A percentile compares a stretch with the other conserved stretches of the same genome.
phyloP scores from a whole-genome alignment of 2,113 vertebrate species.

The Epinephelus lanceolatus region DNA sequence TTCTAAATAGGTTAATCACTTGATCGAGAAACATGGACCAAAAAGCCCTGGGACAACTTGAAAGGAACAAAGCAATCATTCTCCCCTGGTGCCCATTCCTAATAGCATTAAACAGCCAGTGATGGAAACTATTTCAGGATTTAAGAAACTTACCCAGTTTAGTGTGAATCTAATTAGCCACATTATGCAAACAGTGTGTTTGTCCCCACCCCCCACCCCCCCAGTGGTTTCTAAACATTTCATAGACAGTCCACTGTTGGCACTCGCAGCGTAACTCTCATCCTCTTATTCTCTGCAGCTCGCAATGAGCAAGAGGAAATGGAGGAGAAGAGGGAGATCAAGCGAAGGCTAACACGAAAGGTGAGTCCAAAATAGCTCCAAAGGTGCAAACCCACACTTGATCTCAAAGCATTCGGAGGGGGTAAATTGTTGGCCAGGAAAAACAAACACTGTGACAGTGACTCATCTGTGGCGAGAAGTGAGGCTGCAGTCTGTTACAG shows the following conservation, averaged over 20 bases:
- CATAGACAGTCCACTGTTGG: neutral
- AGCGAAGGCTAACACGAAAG: constrained; percentile 95
- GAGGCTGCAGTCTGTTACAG: constrained; percentile 8
- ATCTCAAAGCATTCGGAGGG: constrained; percentile 2
- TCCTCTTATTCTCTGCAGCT: constrained; percentile 85
- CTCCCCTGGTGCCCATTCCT: constrained; percentile 42
- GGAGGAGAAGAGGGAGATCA: constrained; percentile 98
- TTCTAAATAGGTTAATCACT: constrained; percentile 45
- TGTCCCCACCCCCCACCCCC: constrained; percentile 8
- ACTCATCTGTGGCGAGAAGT: constrained; percentile 45
- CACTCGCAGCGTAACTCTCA: constrained; percentile 6
- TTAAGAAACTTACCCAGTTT: constrained; percentile 45
- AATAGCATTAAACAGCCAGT: constrained; percentile 59
- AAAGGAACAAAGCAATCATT: constrained; percentile 53
- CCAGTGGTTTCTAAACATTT: constrained; percentile 24
- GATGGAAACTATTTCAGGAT: constrained; percentile 58
- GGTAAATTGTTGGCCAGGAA: constrained; percentile 23
- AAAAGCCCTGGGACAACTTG: constrained; percentile 42
- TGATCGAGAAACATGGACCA: constrained; percentile 39
- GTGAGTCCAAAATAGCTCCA: constrained; percentile 81
- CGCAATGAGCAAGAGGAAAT: constrained; percentile 98
- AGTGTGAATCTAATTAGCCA: constrained; percentile 58
- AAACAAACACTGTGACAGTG: constrained; percentile 52
- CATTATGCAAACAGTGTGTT: constrained; percentile 56
- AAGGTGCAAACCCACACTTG: constrained; percentile 41